Evolutionary conservation across 2,888 invertebrate species (phyloP).

Genomic region (Phortica okadai): DNA sequence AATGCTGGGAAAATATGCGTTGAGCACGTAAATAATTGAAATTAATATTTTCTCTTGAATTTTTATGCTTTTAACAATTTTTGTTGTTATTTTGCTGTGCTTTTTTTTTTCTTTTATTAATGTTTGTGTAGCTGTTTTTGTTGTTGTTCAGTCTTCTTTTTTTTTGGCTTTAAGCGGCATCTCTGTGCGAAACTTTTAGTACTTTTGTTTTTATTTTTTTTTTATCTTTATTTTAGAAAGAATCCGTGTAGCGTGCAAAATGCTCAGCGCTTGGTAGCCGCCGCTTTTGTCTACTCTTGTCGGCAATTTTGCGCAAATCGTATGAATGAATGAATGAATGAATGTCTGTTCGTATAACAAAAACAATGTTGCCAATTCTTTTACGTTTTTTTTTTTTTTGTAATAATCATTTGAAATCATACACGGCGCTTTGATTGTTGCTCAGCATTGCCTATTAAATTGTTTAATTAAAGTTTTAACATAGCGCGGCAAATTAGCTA

Average conservation of each 20-base stretch:
- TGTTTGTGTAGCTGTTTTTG: neutral
- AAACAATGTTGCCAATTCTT: neutral
- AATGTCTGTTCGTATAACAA: neutral
- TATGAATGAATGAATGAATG: too few species aligned
- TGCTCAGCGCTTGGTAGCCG: too few species aligned
- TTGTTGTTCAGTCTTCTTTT: neutral
- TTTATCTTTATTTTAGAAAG: too few species aligned
- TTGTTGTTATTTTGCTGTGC: neutral
- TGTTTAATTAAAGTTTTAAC: neutral
- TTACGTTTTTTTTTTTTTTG: neutral
- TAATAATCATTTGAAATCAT: neutral
- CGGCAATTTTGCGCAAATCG: too few species aligned
- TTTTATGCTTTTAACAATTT: slow-evolving; percentile 45
- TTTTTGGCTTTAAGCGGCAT: too few species aligned
- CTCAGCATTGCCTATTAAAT: neutral
- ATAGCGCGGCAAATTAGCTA: too few species aligned
- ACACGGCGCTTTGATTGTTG: neutral
- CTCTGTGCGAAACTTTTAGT: too few species aligned
- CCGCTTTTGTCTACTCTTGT: too few species aligned
- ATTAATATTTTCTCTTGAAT: slow-evolving; percentile 64
- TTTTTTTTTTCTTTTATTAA: neutral
- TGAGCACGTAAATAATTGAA: slow-evolving; percentile 62
- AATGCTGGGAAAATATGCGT: slow-evolving; percentile 43
- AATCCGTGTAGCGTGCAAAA: too few species aligned
- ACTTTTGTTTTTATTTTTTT: too few species aligned